These are phyloP conservation scores for Callimico goeldii DNA, from an alignment of 2,797 vertebrate genomes.

Conservation along the genomic window DNA sequence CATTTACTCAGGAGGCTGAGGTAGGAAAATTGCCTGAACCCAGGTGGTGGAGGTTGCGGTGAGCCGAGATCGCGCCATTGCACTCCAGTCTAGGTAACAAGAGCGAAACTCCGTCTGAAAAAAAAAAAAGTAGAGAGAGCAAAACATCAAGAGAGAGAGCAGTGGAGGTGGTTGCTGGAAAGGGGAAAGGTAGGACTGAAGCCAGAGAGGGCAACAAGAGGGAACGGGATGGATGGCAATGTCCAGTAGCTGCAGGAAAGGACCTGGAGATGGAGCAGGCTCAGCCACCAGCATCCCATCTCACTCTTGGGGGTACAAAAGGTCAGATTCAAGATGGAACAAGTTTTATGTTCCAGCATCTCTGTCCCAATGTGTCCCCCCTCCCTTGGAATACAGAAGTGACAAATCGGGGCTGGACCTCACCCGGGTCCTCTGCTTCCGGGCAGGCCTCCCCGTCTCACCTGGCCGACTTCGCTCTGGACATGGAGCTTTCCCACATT, in stretches of 20 bases:
- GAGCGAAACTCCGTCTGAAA: no score
- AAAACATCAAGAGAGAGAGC: not conserved
- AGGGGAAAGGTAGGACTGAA: not conserved
- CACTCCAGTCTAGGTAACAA: no score
- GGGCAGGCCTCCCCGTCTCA: not conserved
- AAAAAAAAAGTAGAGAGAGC: not conserved
- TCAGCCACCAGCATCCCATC: not conserved
- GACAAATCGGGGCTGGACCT: accelerated
- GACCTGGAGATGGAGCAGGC: not conserved
- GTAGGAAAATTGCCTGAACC: no score
- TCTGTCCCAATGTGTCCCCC: not conserved
- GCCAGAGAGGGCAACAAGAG: not conserved
- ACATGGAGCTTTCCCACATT: not conserved
- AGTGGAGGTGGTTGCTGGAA: not conserved
- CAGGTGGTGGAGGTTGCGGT: no score
- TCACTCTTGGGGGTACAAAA: not conserved
- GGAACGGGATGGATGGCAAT: no score
- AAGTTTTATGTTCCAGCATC: not conserved
- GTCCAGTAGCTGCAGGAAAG: not conserved
- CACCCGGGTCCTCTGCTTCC: no score
- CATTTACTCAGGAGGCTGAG: no score
- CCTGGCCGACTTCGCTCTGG: not conserved
- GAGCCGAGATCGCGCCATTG: no score
- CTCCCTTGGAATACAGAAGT: not conserved
- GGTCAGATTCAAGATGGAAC: not conserved